Percentiles rank a stretch among this genome's conserved stretches.
Evolutionary conservation across 2,888 invertebrate genomes (phyloP).

Genomic region (Orthonevra nobilis): DNA sequence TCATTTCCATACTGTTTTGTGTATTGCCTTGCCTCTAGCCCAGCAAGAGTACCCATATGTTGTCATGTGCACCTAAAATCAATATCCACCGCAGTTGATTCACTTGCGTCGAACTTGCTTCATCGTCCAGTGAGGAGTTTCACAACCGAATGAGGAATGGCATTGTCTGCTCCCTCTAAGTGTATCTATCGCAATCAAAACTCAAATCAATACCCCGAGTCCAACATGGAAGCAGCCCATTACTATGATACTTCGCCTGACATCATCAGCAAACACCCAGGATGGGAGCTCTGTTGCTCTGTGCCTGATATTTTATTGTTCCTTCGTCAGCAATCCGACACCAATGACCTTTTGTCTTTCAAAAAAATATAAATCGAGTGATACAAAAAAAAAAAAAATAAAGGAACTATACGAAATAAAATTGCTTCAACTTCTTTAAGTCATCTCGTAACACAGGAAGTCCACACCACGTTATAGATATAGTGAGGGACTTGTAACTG

Average conservation of each 20-base stretch:
- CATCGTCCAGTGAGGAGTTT: constrained; percentile 11
- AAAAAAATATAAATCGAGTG: constrained; percentile 3
- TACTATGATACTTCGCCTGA: constrained; percentile 20
- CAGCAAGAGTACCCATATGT: too few species aligned
- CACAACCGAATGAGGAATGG: constrained; percentile 38
- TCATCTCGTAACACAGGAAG: constrained; percentile 25
- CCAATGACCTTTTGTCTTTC: constrained; percentile 42
- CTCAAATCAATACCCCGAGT: constrained; percentile 34
- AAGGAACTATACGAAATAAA: constrained; percentile 1
- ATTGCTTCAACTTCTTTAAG: neutral
- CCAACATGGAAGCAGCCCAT: constrained; percentile 4
- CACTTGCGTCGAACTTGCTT: too few species aligned
- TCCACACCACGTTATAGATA: neutral
- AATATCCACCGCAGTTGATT: neutral
- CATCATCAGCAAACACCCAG: constrained; percentile 28
- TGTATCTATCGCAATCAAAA: constrained; percentile 42
- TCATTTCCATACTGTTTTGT: too few species aligned
- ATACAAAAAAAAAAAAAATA: constrained; percentile 15
- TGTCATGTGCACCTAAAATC: neutral
- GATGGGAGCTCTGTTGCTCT: constrained; percentile 4
- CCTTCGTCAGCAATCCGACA: constrained; percentile 13
- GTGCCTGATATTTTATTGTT: constrained; percentile 22
- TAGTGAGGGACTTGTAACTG: too few species aligned
- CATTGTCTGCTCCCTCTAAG: neutral
- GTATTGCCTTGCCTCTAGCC: too few species aligned